Conservation (phyloP, 2,113 vertebrate genomes). For the Atractosteus spatula region DNA sequence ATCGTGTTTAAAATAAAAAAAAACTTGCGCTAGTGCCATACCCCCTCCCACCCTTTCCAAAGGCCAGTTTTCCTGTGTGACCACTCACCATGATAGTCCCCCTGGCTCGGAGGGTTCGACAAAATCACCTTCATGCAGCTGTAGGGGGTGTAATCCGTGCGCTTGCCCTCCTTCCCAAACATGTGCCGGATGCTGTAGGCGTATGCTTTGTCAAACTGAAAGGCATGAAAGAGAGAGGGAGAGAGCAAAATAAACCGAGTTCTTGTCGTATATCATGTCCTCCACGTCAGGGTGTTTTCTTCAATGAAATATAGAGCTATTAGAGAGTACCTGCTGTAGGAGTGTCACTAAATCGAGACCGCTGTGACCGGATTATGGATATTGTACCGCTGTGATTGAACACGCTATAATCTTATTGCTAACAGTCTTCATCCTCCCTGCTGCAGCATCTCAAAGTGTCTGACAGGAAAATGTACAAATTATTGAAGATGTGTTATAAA, state of each 20-base stretch:
- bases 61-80: constrained; percentile 5
- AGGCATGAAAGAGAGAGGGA: constrained; percentile 34
- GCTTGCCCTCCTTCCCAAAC: constrained; percentile 94
- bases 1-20: too few relatives aligned
- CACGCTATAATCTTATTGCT: not conserved
- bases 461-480: too few relatives aligned
- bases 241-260: constrained; percentile 38
- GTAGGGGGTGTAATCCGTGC: constrained; percentile 94
- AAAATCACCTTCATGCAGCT: constrained; percentile 98
- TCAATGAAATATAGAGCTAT: constrained; percentile 57
- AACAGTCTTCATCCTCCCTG: not conserved
- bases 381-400: constrained; percentile 27
- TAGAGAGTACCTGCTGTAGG: constrained; percentile 53
- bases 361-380: constrained; percentile 52
- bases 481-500: too few relatives aligned
- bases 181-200: constrained; percentile 91
- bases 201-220: constrained; percentile 95
- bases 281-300: constrained; percentile 52
- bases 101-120: constrained; percentile 89
- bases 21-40: too few relatives aligned
- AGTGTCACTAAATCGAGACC: constrained; percentile 44
- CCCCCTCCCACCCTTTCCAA: not conserved
- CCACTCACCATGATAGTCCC: constrained; percentile 92
- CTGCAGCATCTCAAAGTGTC: too few relatives aligned
- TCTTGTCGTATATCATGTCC: constrained; percentile 50